Evolutionary conservation across 2,888 invertebrate species (phyloP).

Genomic region (Parnassius mnemosyne): DNA sequence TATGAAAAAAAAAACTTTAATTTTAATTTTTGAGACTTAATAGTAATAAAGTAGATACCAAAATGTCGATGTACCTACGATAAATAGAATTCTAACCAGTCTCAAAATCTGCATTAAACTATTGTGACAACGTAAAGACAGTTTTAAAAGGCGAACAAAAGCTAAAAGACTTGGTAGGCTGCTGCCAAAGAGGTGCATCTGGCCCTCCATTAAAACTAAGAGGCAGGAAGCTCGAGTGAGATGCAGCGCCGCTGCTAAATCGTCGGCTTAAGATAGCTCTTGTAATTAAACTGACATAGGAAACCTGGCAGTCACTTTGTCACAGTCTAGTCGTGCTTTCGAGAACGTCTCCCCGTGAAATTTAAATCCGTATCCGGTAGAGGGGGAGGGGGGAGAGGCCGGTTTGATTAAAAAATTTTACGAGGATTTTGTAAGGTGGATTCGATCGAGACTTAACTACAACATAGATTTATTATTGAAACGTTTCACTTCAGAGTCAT

Average conservation of each 20-base stretch:
- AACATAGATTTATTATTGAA: too few relatives aligned
- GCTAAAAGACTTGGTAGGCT: constrained; percentile 40
- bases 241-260: constrained; percentile 45
- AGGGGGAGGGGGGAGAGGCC: constrained; percentile 4
- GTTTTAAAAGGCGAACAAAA: constrained; percentile 44
- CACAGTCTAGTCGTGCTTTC: constrained; percentile 38
- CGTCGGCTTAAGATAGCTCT: constrained; percentile 45
- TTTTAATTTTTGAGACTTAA: too few relatives aligned
- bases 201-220: constrained; percentile 52
- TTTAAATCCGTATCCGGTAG: constrained; percentile 20
- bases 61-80: too few relatives aligned
- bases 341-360: constrained; percentile 13
- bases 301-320: constrained; percentile 28
- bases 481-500: too few relatives aligned
- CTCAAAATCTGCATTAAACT: constrained; percentile 6
- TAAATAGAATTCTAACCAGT: neutral
- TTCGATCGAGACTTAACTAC: too few relatives aligned
- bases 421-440: neutral
- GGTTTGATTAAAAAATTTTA: constrained; percentile 19
- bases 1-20: too few relatives aligned
- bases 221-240: constrained; percentile 38
- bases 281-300: constrained; percentile 35
- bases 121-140: constrained; percentile 32
- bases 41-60: too few relatives aligned
- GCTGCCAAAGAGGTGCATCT: constrained; percentile 40